These are phyloP conservation scores for Enteromius thamalakanensis DNA, from an alignment of 2,797 vertebrate species.

Conservation along the genomic window DNA sequence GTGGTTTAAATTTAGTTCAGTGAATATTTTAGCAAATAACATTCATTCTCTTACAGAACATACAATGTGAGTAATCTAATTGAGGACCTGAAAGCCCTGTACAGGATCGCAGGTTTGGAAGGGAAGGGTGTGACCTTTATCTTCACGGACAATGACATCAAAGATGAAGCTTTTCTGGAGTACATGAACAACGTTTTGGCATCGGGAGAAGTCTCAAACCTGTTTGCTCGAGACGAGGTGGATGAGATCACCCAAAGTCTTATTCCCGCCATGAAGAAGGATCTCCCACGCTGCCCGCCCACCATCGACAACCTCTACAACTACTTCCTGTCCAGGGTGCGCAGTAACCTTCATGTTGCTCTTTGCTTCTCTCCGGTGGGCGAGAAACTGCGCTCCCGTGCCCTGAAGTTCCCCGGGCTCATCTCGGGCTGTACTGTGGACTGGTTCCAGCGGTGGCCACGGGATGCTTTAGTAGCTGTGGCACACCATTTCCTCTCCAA, in stretches of 20 bases:
- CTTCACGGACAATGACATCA: constrained; percentile 87
- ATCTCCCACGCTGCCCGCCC: constrained; percentile 75
- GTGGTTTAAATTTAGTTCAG: background rate
- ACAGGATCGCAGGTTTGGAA: constrained; percentile 80
- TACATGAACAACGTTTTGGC: constrained; percentile 87
- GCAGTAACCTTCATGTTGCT: constrained; percentile 83
- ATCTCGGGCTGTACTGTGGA: constrained; percentile 86
- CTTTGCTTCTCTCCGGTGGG: constrained; percentile 87
- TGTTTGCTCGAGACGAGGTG: constrained; percentile 85
- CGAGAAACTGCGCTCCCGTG: constrained; percentile 81
- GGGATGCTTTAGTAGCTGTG: constrained; percentile 83
- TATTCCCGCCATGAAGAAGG: constrained; percentile 79
- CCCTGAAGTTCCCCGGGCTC: constrained; percentile 83
- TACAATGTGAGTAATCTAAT: constrained; percentile 82
- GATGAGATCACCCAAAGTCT: constrained; percentile 84
- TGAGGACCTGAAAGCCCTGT: constrained; percentile 85
- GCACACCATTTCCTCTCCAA: constrained; percentile 82
- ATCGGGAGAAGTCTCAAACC: constrained; percentile 80
- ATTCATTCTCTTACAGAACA: constrained; percentile 69
- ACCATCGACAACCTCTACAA: constrained; percentile 83
- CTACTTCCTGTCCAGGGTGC: constrained; percentile 82
- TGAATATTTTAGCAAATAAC: background rate
- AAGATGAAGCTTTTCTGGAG: constrained; percentile 85
- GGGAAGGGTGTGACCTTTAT: constrained; percentile 83
- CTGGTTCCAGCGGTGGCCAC: constrained; percentile 86